A percentile compares a stretch with the other conserved stretches of the same genome.
Conservation (phyloP, 2,888 invertebrate genomes). For the Alloplasta piceator region DNA sequence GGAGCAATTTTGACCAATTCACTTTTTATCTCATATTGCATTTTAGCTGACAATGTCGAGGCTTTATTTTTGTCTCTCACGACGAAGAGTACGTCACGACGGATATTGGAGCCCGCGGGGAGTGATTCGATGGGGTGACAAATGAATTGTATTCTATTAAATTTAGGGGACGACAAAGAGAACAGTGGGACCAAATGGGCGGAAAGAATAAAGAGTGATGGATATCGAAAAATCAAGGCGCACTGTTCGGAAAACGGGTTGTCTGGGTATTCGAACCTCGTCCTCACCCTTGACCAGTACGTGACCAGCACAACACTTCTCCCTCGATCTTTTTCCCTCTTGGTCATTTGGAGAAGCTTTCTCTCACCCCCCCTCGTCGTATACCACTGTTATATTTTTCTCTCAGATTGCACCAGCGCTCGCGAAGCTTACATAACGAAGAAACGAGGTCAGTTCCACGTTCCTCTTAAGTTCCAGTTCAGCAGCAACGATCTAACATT, state of each 20-base stretch:
- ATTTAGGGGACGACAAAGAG: neutral
- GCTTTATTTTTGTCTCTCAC: too few species aligned
- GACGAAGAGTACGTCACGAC: too few species aligned
- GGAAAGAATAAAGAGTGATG: conserved; percentile 51
- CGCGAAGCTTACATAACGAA: conserved; percentile 42
- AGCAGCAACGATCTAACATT: conserved; percentile 14
- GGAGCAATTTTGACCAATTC: too few species aligned
- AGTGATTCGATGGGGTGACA: conserved; percentile 32
- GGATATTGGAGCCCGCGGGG: neutral
- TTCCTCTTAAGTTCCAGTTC: neutral
- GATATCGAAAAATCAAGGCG: conserved; percentile 63
- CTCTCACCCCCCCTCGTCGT: conserved; percentile 32
- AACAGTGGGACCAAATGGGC: conserved; percentile 15
- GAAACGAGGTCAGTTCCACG: conserved; percentile 56
- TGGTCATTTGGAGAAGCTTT: too few species aligned
- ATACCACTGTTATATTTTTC: conserved; percentile 35
- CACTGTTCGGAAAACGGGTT: conserved; percentile 37
- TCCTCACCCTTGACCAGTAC: conserved; percentile 64
- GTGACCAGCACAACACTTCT: conserved; percentile 61
- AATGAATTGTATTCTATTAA: conserved; percentile 48
- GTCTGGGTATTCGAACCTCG: conserved; percentile 60
- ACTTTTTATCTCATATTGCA: too few species aligned
- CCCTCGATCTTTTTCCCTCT: neutral
- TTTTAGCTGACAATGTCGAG: too few species aligned
- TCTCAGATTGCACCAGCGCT: conserved; percentile 36